Evolutionary conservation across 2,797 vertebrate species (phyloP).

Genomic region (Microhierax caerulescens): DNA sequence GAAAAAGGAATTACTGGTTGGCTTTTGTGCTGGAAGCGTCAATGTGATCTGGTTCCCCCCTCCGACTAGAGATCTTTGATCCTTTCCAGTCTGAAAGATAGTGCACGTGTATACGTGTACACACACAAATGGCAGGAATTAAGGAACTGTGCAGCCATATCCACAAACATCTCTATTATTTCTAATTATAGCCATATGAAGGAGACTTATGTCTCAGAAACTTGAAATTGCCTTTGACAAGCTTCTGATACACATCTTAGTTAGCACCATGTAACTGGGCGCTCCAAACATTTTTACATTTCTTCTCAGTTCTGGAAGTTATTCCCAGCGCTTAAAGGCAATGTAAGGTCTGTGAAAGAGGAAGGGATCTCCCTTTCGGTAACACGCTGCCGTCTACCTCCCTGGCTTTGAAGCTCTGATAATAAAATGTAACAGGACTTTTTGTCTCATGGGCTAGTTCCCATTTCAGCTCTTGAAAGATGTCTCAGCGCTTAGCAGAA

Average conservation of each 20-base stretch:
- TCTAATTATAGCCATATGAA: not conserved
- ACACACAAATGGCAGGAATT: not conserved
- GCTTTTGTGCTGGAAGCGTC: not conserved
- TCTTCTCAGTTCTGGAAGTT: not conserved
- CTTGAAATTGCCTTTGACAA: not conserved
- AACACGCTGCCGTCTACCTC: not conserved
- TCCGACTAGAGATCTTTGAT: not conserved
- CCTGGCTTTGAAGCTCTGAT: not conserved
- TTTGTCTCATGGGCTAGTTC: not conserved
- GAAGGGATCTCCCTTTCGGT: not conserved
- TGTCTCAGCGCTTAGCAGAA: not conserved
- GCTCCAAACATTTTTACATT: not conserved
- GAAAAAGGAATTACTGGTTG: not conserved
- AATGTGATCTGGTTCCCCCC: not conserved
- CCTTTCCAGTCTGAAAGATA: not conserved
- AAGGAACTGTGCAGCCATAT: not conserved
- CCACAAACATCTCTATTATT: not conserved
- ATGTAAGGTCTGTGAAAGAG: not conserved
- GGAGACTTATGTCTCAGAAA: not conserved
- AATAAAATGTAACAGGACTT: not conserved
- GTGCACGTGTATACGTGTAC: fast-evolving
- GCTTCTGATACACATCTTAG: not conserved
- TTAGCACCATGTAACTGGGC: not conserved
- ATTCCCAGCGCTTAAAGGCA: not conserved
- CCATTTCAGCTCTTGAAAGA: not conserved